phyloP scores from a whole-genome alignment of 2,888 invertebrate genomes.

The Stratiomys singularior region DNA sequence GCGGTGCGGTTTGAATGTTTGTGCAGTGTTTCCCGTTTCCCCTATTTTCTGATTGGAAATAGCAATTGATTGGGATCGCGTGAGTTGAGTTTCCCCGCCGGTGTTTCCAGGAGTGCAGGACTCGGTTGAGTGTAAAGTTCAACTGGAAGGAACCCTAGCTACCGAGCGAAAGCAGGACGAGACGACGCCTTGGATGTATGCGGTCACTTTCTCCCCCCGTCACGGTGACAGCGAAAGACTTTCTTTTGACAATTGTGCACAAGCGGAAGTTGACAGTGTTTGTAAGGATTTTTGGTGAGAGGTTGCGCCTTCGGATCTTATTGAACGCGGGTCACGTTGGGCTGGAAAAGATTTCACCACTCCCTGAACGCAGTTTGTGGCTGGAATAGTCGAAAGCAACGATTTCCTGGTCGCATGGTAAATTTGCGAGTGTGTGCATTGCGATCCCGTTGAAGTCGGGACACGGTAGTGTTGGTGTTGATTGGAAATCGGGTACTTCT shows the following conservation, averaged over 20 bases:
- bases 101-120: neutral
- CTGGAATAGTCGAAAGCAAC: neutral
- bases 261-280: neutral
- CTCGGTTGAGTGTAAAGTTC: neutral
- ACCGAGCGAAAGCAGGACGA: constrained; percentile 30
- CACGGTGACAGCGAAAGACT: constrained; percentile 20
- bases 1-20: neutral
- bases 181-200: neutral
- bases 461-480: constrained; percentile 29
- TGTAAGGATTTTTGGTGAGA: neutral
- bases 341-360: neutral
- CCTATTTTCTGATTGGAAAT: constrained; percentile 6
- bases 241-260: neutral
- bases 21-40: constrained; percentile 1
- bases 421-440: constrained; percentile 1
- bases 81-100: neutral
- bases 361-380: neutral
- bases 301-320: neutral
- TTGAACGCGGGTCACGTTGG: too few relatives aligned
- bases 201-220: constrained; percentile 12
- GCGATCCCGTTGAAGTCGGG: constrained; percentile 13
- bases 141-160: neutral
- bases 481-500: neutral
- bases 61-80: constrained; percentile 17
- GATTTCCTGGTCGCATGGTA: constrained; percentile 21